A percentile compares a stretch with the other conserved stretches of the same genome.
Conservation (phyloP, 2,888 invertebrate genomes). For the Hypsopygia costalis region DNA sequence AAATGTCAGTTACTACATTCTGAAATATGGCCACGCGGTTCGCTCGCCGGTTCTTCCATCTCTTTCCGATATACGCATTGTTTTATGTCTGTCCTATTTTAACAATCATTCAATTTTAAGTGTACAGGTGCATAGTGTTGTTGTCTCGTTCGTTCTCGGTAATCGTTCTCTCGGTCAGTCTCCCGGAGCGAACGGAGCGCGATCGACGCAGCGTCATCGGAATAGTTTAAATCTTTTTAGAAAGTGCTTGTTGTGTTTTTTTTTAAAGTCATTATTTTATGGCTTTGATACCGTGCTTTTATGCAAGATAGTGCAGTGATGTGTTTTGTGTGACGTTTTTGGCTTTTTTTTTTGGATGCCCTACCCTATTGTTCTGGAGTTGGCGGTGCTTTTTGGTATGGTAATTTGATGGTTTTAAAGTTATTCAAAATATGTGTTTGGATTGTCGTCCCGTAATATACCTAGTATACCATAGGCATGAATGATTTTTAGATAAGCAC, state of each 20-base stretch:
- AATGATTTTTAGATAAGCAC: too few relatives aligned
- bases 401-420: neutral
- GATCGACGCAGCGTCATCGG: constrained; percentile 37
- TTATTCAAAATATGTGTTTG: neutral
- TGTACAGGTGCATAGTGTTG: constrained; percentile 68
- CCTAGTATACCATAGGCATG: too few relatives aligned
- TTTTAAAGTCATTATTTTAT: constrained; percentile 12
- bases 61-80: constrained; percentile 54
- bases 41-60: constrained; percentile 40
- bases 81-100: constrained; percentile 62
- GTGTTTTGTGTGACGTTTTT: constrained; percentile 24
- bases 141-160: constrained; percentile 60
- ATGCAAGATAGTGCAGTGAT: constrained; percentile 18
- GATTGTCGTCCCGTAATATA: constrained; percentile 4
- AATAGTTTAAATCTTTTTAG: constrained; percentile 30
- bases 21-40: constrained; percentile 12
- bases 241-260: constrained; percentile 42
- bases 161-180: constrained; percentile 56
- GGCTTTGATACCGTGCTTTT: neutral
- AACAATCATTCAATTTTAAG: constrained; percentile 64
- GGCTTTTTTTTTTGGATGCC: constrained; percentile 23
- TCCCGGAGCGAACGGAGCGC: constrained; percentile 35
- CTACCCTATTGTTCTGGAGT: constrained; percentile 8
- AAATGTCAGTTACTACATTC: constrained; percentile 33
- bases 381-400: constrained; percentile 8